Evolutionary conservation across 1,140 invertebrate genomes (phyloP).

Genomic region (Dendrolimus kikuchii): DNA sequence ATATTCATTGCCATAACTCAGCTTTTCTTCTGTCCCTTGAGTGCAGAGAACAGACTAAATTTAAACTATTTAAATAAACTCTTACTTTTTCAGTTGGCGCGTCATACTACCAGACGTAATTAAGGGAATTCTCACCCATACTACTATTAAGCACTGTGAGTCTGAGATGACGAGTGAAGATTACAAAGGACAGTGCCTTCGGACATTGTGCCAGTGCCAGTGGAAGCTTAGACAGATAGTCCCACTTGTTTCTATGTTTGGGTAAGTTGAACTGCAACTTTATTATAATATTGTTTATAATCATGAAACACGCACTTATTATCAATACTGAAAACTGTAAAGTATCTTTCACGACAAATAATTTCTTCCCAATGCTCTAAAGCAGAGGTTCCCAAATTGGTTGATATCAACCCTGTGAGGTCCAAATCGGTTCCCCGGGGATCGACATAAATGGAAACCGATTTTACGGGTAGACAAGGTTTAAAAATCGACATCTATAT

Average conservation of each 20-base stretch:
- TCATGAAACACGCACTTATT: neutral
- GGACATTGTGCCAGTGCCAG: constrained; percentile 41
- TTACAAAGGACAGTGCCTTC: constrained; percentile 46
- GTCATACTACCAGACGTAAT: constrained; percentile 51
- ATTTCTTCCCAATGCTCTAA: too few relatives aligned
- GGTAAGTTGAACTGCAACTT: constrained; percentile 24
- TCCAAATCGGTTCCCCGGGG: too few relatives aligned
- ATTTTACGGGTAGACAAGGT: too few relatives aligned
- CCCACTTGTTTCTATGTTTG: constrained; percentile 54
- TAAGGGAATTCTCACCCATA: constrained; percentile 26
- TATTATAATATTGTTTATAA: neutral
- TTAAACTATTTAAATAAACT: neutral
- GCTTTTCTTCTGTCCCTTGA: too few relatives aligned
- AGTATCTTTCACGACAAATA: neutral
- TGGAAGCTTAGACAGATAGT: constrained; percentile 53
- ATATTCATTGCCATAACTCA: too few relatives aligned
- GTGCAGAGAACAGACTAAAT: neutral
- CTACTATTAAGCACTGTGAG: constrained; percentile 38
- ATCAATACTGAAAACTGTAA: neutral
- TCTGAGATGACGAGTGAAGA: constrained; percentile 36
- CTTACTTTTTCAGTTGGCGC: constrained; percentile 40
- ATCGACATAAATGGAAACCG: too few relatives aligned
- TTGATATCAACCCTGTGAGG: too few relatives aligned
- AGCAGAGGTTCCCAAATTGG: too few relatives aligned
- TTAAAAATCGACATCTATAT: too few relatives aligned